Evolutionary conservation across 2,888 invertebrate genomes (phyloP).

Genomic region (Pristionchus entomophagus): DNA sequence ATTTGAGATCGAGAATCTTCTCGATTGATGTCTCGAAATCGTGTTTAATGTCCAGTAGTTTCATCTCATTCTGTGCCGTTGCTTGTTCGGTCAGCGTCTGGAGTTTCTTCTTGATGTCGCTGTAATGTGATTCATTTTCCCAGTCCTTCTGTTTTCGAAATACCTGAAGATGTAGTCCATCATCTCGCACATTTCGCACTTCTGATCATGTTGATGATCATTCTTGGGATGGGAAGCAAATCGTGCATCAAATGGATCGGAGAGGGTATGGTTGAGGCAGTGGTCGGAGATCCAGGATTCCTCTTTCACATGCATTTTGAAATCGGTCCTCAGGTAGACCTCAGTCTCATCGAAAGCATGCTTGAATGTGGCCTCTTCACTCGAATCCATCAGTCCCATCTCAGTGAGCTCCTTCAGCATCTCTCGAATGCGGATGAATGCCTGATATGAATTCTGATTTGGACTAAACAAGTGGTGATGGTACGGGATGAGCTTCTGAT

Average conservation of each 20-base stretch:
- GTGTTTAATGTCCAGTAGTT: background rate
- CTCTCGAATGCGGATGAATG: background rate
- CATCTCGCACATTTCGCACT: constrained; percentile 48
- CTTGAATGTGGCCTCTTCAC: background rate
- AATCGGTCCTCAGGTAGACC: constrained; percentile 49
- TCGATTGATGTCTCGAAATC: background rate
- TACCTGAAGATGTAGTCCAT: background rate
- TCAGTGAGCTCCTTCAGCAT: background rate
- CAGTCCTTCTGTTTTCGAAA: background rate
- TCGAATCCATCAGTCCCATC: background rate
- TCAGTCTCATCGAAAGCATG: background rate
- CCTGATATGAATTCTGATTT: too few relatives aligned
- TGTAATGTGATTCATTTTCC: background rate
- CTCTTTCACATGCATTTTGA: constrained; percentile 45
- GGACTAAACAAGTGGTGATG: too few relatives aligned
- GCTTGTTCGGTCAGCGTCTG: background rate
- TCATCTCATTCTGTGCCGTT: background rate
- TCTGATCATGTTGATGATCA: constrained; percentile 49
- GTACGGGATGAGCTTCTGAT: too few relatives aligned
- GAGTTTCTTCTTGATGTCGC: background rate
- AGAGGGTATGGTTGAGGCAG: constrained; percentile 46
- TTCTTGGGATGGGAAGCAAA: too few relatives aligned
- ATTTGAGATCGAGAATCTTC: background rate
- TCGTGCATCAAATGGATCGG: constrained; percentile 31
- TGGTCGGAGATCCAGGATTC: constrained; percentile 47